Evolutionary conservation across 2,113 vertebrate genomes (phyloP), one percentile per base, ranked within the genome.

Genomic region (Lepus timidus): DNA sequence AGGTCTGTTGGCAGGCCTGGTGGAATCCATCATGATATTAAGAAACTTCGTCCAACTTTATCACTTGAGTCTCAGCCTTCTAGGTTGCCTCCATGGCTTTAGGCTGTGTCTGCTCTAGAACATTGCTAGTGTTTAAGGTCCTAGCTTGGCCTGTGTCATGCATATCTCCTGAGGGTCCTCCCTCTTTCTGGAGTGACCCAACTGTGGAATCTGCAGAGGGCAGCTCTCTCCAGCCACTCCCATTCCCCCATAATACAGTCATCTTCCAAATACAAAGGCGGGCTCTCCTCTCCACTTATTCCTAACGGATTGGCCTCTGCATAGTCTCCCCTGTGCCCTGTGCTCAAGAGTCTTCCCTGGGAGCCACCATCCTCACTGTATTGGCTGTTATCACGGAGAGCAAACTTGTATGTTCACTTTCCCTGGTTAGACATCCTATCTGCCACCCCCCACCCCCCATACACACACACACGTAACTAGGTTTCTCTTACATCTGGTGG

Each of bases 331-430:
- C 36, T 36, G 36, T 36, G 36, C 11, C 29, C 55, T 39, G 52
- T 33, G 22, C 76, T 83, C 20, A 25, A 12, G 51, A 83, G 4
- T 51, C 88, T 58, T 92, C 27, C 44, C 31, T 90, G 73, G 71
- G 29, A 85, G 44, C 65, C 65, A 19, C 76, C 65, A 27, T 68
- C 75, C 94, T 86, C 94, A 49, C 68, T 73, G 49, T 85, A n/a
- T 86, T 94, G 88, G 51, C 68, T 88, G 5, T 51, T 70, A 22
- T 70, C 51, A 16, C 67, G 61, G 61, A 87, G 51, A 90, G 68
- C 95, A 86, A 90, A 62, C 71, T 23, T 51, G 17, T 19, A 62
- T 85, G 68, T 71, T 17, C 31, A 61, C 1, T 65, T 68, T 93
- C 36, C 44, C 39, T 87, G 10, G 22, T 62, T 65, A 83, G 14